phyloP scores from a whole-genome alignment of 2,797 vertebrate genomes.

The Catharus ustulatus region DNA sequence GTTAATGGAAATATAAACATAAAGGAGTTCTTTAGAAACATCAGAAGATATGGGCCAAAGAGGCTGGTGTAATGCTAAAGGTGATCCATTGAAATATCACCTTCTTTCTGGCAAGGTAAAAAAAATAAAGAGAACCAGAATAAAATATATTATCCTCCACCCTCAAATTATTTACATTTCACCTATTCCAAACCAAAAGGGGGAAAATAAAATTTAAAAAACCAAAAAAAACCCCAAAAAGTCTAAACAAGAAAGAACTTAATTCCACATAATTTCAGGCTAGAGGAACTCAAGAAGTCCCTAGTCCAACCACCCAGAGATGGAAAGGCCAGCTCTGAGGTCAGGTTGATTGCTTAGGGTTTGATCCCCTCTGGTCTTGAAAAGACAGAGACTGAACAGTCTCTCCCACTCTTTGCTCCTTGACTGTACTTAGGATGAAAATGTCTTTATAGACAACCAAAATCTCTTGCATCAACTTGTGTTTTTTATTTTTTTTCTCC shows the following conservation, averaged over 20 bases:
- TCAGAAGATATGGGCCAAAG: neutral
- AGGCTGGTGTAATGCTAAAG: neutral
- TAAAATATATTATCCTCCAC: rapidly evolving
- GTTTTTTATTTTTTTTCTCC: neutral
- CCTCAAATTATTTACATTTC: neutral
- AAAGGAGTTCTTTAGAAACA: neutral
- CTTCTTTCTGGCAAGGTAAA: neutral
- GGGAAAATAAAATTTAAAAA: neutral
- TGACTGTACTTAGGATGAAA: neutral
- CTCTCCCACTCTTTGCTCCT: neutral
- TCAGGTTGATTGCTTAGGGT: neutral
- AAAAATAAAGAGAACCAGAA: neutral
- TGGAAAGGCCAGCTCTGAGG: neutral
- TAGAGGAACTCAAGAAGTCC: neutral
- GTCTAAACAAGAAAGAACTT: neutral
- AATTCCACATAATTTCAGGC: neutral
- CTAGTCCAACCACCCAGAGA: neutral
- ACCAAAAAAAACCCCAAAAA: too few species aligned
- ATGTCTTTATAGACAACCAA: neutral
- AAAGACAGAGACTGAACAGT: neutral
- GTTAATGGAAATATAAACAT: neutral
- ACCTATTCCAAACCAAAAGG: neutral
- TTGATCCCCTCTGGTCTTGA: neutral
- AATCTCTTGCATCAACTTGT: neutral
- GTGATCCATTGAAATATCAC: neutral